Evolutionary conservation across 2,113 vertebrate species (phyloP).

Genomic region (Apaloderma vittatum): DNA sequence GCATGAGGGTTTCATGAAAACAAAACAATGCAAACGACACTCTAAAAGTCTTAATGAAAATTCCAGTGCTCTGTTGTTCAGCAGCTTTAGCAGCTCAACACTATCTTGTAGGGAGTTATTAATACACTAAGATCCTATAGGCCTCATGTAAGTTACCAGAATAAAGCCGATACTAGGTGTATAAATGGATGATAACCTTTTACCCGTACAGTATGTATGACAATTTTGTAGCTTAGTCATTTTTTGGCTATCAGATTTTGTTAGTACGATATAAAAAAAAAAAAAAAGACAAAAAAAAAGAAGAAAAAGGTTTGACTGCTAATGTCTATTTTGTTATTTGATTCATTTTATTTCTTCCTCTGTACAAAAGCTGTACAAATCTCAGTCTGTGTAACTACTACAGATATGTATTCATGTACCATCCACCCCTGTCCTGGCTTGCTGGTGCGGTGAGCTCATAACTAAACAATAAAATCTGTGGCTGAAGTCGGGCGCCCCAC

Average conservation of each 20-base stretch:
- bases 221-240: constrained; percentile 77
- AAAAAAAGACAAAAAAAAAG: not conserved
- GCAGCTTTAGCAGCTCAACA: constrained; percentile 63
- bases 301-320: constrained; percentile 57
- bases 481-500: constrained; percentile 47
- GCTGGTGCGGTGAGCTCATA: constrained; percentile 79
- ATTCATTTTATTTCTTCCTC: constrained; percentile 44
- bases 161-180: constrained; percentile 57
- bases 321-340: constrained; percentile 73
- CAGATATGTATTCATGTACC: constrained; percentile 64
- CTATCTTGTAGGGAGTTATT: constrained; percentile 37
- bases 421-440: constrained; percentile 56
- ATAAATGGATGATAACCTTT: constrained; percentile 74
- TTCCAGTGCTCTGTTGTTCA: not conserved
- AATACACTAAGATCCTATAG: constrained; percentile 70
- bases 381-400: constrained; percentile 63
- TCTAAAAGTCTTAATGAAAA: constrained; percentile 43
- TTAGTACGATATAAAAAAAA: constrained; percentile 63
- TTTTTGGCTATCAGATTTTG: constrained; percentile 76
- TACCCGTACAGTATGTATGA: constrained; percentile 65
- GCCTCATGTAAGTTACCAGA: constrained; percentile 53
- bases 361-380: constrained; percentile 74
- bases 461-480: constrained; percentile 83
- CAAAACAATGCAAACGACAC: constrained; percentile 8
- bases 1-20: constrained; percentile 58